Evolutionary conservation across 2,113 vertebrate species (phyloP).

Genomic region (Isurus oxyrinchus): DNA sequence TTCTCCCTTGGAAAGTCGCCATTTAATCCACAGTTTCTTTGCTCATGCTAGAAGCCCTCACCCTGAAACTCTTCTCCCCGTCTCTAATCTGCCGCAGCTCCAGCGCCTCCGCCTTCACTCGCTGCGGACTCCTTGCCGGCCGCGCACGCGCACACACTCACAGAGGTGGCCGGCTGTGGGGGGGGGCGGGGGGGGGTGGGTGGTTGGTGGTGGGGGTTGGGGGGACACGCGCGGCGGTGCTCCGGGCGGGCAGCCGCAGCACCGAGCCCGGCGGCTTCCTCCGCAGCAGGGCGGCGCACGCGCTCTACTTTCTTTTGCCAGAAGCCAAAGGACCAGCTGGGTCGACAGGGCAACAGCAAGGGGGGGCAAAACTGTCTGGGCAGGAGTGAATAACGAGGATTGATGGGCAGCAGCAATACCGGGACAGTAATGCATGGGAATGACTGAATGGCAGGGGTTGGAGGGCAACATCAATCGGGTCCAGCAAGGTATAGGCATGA

Average conservation of each 20-base stretch:
- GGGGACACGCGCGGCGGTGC: not conserved
- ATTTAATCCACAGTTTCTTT: constrained; percentile 54
- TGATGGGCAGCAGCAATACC: too few species aligned
- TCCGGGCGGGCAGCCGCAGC: not conserved
- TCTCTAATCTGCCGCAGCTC: constrained; percentile 41
- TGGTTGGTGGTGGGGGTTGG: too few species aligned
- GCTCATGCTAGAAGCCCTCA: constrained; percentile 51
- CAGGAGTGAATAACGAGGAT: too few species aligned
- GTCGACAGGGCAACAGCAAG: too few species aligned
- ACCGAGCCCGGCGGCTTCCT: not conserved
- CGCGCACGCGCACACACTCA: constrained; percentile 31
- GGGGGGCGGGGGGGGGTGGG: too few species aligned
- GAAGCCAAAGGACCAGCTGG: not conserved
- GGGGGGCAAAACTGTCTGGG: too few species aligned
- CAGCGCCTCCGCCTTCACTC: constrained; percentile 40
- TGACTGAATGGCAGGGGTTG: not conserved
- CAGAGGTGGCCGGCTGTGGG: too few species aligned
- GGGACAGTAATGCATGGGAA: too few species aligned
- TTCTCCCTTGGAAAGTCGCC: constrained; percentile 55
- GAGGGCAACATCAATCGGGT: too few species aligned
- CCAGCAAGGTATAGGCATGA: too few species aligned
- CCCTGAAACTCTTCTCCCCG: constrained; percentile 42
- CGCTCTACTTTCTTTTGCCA: not conserved
- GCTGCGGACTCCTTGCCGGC: constrained; percentile 40
- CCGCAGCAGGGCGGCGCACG: not conserved